Evolutionary conservation across 2,113 vertebrate genomes (phyloP).

Genomic region (Lophius piscatorius): DNA sequence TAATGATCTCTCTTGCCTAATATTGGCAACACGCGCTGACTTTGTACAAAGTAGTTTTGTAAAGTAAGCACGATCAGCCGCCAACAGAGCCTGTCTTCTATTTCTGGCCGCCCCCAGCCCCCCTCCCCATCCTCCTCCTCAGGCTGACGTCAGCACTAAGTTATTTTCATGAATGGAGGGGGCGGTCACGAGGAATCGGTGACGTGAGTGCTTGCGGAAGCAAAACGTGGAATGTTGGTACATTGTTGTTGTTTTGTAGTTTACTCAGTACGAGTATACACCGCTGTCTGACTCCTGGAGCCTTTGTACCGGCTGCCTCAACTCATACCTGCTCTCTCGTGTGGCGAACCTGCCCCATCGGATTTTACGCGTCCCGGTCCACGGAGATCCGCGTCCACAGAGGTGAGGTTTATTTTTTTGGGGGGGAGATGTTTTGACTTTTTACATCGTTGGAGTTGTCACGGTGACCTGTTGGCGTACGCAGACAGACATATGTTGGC

Average conservation of each 20-base stretch:
- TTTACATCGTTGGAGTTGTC: conserved; percentile 61
- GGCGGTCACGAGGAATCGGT: conserved; percentile 84
- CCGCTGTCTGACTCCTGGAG: conserved; percentile 58
- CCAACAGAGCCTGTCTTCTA: conserved; percentile 76
- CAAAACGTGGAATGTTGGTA: conserved; percentile 84
- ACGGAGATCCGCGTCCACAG: conserved; percentile 61
- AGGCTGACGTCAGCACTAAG: conserved; percentile 83
- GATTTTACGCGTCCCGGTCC: conserved; percentile 56
- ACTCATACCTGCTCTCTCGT: conserved; percentile 17
- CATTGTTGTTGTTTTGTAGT: conserved; percentile 87
- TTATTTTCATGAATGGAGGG: conserved; percentile 90
- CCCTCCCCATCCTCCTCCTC: conserved; percentile 67
- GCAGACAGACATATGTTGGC: background rate
- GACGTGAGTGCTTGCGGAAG: conserved; percentile 85
- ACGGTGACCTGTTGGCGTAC: conserved; percentile 44
- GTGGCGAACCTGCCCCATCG: conserved; percentile 21
- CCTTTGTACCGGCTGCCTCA: conserved; percentile 37
- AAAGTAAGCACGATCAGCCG: conserved; percentile 68
- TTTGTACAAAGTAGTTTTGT: conserved; percentile 59
- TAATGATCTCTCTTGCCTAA: background rate
- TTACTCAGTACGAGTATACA: conserved; percentile 73
- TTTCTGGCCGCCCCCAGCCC: conserved; percentile 74
- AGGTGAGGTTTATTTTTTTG: conserved; percentile 65
- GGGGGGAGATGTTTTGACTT: conserved; percentile 66
- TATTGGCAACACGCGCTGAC: conserved; percentile 5